phyloP scores from a whole-genome alignment of 1,140 invertebrate species.

The Drosophila kanapiae region DNA sequence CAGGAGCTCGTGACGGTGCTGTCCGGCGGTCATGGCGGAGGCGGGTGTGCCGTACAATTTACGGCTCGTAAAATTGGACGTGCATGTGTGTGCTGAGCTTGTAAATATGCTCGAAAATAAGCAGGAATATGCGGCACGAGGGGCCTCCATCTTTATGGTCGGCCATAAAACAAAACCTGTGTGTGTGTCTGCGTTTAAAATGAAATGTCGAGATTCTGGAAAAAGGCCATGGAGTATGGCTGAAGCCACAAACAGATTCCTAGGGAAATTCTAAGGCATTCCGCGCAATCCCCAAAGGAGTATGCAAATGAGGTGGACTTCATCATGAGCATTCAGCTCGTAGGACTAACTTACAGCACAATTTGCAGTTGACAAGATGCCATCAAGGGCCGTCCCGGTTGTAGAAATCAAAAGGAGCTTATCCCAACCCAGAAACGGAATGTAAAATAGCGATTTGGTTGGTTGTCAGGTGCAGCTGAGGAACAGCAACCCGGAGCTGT shows the following conservation, averaged over 20 bases:
- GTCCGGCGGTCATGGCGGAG: constrained; percentile 18
- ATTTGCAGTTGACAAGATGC: constrained; percentile 42
- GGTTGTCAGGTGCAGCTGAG: constrained; percentile 24
- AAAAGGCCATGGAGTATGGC: neutral
- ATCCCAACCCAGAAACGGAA: neutral
- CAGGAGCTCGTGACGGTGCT: constrained; percentile 19
- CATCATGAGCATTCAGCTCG: constrained; percentile 1
- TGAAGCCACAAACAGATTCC: neutral
- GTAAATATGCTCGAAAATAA: constrained; percentile 35
- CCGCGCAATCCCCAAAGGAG: constrained; percentile 6
- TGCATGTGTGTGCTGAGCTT: constrained; percentile 29
- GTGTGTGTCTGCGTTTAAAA: constrained; percentile 37
- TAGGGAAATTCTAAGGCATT: constrained; percentile 7
- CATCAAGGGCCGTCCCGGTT: no score
- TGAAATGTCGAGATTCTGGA: constrained; percentile 59
- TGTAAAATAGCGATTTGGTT: constrained; percentile 17
- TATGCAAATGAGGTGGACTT: constrained; percentile 48
- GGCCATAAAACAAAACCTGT: constrained; percentile 64
- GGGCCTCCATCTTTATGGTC: constrained; percentile 36
- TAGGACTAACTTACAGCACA: constrained; percentile 29
- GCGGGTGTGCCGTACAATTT: constrained; percentile 61
- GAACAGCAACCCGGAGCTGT: neutral
- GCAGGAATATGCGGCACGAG: constrained; percentile 8
- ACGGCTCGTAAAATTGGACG: constrained; percentile 65
- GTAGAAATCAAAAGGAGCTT: neutral